Evolutionary conservation across 2,797 vertebrate genomes (phyloP).

Genomic region (Labroides dimidiatus): DNA sequence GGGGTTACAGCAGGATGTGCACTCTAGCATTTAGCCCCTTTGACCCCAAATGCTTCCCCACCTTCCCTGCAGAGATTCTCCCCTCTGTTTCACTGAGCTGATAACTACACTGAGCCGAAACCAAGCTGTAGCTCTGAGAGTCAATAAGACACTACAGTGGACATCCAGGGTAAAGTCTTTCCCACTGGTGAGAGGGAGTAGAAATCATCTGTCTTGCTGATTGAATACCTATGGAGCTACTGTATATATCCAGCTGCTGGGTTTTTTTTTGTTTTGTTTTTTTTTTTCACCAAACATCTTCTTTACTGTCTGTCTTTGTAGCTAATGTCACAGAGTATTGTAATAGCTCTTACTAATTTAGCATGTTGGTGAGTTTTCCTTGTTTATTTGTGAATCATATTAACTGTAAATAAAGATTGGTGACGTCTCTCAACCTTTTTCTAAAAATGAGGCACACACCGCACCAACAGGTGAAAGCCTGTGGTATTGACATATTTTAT

Average conservation of each 20-base stretch:
- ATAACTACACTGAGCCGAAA: slow-evolving; percentile 49
- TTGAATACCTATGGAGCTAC: slow-evolving; percentile 49
- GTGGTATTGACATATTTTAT: too few species aligned
- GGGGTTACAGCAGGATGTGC: slow-evolving; percentile 32
- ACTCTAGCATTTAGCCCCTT: slow-evolving; percentile 59
- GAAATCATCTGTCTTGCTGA: slow-evolving; percentile 31
- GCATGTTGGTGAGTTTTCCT: too few species aligned
- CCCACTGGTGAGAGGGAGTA: slow-evolving; percentile 17
- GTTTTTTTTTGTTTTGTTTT: slow-evolving; percentile 30
- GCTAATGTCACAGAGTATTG: too few species aligned
- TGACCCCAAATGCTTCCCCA: slow-evolving; percentile 58
- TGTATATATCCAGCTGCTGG: slow-evolving; percentile 44
- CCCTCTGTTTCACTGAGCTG: slow-evolving; percentile 40
- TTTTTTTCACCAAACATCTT: slow-evolving; percentile 19
- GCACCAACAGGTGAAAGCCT: too few species aligned
- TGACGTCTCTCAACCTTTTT: too few species aligned
- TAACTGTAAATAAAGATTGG: too few species aligned
- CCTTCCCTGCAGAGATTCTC: slow-evolving; percentile 45
- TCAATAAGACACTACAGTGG: slow-evolving; percentile 50
- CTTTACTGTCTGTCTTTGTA: slow-evolving; percentile 9
- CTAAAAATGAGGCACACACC: too few species aligned
- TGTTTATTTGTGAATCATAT: too few species aligned
- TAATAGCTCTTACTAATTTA: too few species aligned
- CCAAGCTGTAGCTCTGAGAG: slow-evolving; percentile 51
- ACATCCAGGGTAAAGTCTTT: slow-evolving; percentile 43